Base-by-base conservation (phyloP, 2,113 vertebrate genomes). In the Hypanus sabinus region DNA sequence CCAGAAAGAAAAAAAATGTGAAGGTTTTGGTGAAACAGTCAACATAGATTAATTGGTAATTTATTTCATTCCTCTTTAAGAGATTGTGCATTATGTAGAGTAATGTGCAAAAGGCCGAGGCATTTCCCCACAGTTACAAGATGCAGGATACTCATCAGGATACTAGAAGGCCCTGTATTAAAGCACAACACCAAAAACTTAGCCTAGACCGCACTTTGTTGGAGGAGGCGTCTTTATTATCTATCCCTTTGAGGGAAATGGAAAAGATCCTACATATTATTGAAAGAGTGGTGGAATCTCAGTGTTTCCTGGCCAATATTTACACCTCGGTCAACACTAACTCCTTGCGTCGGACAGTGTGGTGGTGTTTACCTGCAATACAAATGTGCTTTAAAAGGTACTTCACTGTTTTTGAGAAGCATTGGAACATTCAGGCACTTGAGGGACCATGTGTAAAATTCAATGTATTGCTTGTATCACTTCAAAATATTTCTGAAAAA, bases 11-110 rank as follows among this genome's bases (percentile, higher is more conserved):
- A 24, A 87, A 62, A 30, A 0, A 60, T 65, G 5, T 65, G 57
- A 68, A 65, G 60, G 30, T 90, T 90, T 90, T n/a, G 9, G 14
- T 8, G 16, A 90, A 90, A 90, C 60, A 36, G 57, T 90, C 60
- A 90, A 65, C 1, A 20, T 33, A 90, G 30, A 90, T 88, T 88
- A 62, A 88, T 88, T 88, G 24, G 83, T 88, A 60, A 88, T 62
- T 65, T n/a, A 65, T 65, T n/a, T 65, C 85, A 65, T 90, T 90
- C 60, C 12, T 90, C 60, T 90, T 65, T 90, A 90, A 68, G 60
- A 65, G 30, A 87, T 87, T n/a, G 60, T 33, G 30, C 6, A 33
- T 11, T 33, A 55, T 0, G 12, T 12, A 33, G 65, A 65, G n/a
- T 65, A 73, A 73, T 73, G 20, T 73, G 18, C 71, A 73, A 73